phyloP scores from a whole-genome alignment of 2,888 invertebrate genomes.

The Timandra comae region DNA sequence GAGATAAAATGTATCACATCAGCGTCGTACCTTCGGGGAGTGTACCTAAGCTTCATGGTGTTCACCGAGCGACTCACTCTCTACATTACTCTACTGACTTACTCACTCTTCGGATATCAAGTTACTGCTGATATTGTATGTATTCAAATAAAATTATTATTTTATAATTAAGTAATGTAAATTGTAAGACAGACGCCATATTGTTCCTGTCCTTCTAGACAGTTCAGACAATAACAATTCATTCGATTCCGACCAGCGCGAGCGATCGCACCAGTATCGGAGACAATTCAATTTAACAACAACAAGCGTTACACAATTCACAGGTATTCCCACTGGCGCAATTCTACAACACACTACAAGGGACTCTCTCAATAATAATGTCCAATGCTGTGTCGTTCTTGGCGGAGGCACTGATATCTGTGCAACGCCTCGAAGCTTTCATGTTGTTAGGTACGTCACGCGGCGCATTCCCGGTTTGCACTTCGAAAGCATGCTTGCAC shows the following conservation, averaged over 20 bases:
- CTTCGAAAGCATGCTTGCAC: conserved; percentile 7
- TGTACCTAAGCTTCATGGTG: conserved; percentile 84
- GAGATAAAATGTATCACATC: conserved; percentile 79
- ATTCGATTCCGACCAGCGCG: not conserved
- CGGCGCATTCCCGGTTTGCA: conserved; percentile 10
- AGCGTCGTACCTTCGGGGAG: conserved; percentile 80
- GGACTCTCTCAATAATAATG: conserved; percentile 78
- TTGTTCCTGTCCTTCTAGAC: conserved; percentile 3
- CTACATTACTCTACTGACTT: conserved; percentile 87
- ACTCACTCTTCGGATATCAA: conserved; percentile 81
- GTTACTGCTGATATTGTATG: conserved; percentile 76
- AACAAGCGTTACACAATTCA: conserved; percentile 25
- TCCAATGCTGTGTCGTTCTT: conserved; percentile 76
- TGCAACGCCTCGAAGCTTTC: conserved; percentile 78
- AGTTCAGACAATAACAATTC: not conserved
- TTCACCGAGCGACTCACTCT: conserved; percentile 91
- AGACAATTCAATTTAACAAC: not conserved
- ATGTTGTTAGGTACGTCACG: conserved; percentile 71
- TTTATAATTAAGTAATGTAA: too few relatives aligned
- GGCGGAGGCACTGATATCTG: conserved; percentile 78
- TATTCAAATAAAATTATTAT: too few relatives aligned
- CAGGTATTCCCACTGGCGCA: conserved; percentile 79
- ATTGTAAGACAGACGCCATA: too few relatives aligned
- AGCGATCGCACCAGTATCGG: too few relatives aligned
- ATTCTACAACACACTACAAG: conserved; percentile 80